A percentile compares a stretch with the other conserved stretches of the same genome.
Conservation (phyloP, 2,113 vertebrate genomes). For the Dasyornis broadbenti region DNA sequence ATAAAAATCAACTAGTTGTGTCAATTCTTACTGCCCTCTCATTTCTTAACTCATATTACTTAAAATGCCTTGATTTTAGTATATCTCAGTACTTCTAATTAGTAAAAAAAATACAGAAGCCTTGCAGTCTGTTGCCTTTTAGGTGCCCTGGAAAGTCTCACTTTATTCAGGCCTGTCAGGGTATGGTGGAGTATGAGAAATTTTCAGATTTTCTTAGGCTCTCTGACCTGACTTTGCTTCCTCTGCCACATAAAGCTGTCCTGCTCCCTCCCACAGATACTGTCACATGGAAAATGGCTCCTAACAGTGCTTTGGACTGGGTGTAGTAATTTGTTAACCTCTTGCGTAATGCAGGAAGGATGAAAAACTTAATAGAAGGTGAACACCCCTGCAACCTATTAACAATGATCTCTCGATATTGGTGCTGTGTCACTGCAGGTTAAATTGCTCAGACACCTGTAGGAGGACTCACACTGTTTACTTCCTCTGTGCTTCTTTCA, state of each 20-base stretch:
- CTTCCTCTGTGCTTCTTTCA: neutral
- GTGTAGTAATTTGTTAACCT: neutral
- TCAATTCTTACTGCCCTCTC: neutral
- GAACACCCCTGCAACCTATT: neutral
- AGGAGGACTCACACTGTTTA: neutral
- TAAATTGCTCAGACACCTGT: neutral
- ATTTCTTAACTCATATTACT: neutral
- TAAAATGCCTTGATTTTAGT: neutral
- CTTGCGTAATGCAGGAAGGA: slow-evolving; percentile 11
- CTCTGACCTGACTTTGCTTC: neutral
- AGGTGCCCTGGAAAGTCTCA: neutral
- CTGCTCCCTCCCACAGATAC: neutral
- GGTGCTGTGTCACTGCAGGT: neutral
- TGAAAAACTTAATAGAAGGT: neutral
- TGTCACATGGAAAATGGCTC: neutral
- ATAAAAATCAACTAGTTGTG: neutral
- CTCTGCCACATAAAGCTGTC: neutral
- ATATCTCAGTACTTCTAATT: neutral
- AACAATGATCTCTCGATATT: neutral
- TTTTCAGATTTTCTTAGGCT: neutral
- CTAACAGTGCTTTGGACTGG: neutral
- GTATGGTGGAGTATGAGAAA: neutral
- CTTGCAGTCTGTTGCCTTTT: neutral
- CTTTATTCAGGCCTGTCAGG: neutral
- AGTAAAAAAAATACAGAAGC: neutral